These are phyloP conservation scores for Laticauda laticaudata DNA, from an alignment of 2,113 vertebrate genomes.

Conservation along the genomic window DNA sequence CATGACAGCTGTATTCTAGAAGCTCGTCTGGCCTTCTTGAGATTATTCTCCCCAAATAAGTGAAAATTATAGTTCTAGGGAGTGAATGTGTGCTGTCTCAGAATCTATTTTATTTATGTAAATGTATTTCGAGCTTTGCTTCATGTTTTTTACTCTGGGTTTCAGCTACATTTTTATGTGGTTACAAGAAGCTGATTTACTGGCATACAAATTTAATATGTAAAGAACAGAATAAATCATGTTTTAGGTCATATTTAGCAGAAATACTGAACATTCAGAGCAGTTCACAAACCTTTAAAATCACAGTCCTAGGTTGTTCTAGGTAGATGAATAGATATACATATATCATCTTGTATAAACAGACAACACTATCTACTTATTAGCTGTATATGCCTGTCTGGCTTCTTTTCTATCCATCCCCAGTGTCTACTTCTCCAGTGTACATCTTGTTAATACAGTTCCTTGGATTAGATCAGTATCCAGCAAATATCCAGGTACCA, in stretches of 20 bases:
- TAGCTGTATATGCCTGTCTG: background rate
- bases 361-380: background rate
- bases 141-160: background rate
- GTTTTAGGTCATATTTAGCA: background rate
- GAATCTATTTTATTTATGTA: background rate
- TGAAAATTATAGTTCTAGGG: background rate
- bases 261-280: background rate
- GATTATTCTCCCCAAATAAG: background rate
- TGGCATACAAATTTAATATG: background rate
- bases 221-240: background rate
- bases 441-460: background rate
- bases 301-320: background rate
- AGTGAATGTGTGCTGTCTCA: background rate
- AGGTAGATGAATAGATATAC: background rate
- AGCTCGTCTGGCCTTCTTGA: background rate
- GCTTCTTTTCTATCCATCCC: background rate
- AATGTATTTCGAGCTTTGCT: background rate
- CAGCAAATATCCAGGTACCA: background rate
- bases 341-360: background rate
- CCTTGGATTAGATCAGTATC: background rate
- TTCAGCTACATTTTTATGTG: background rate
- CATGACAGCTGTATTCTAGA: background rate
- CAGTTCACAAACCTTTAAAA: background rate
- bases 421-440: background rate
- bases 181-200: background rate